Conservation (phyloP, 2,888 invertebrate genomes). For the Eristalis pertinax region DNA sequence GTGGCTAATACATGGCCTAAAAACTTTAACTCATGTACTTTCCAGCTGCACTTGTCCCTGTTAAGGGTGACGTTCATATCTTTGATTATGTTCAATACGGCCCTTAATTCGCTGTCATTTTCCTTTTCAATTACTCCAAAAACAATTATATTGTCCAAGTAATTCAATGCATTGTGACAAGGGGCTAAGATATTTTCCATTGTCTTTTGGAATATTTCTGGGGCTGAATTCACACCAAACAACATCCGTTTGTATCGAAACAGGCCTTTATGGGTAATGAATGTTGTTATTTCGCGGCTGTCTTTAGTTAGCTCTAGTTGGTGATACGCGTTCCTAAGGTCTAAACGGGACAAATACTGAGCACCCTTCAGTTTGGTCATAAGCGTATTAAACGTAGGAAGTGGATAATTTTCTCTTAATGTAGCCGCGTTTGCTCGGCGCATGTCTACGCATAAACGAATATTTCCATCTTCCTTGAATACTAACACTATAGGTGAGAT, state of each 20-base stretch:
- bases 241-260: constrained; percentile 76
- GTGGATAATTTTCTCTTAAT: constrained; percentile 55
- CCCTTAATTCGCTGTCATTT: constrained; percentile 73
- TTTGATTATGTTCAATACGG: constrained; percentile 60
- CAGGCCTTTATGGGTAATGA: constrained; percentile 41
- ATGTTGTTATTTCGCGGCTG: constrained; percentile 18
- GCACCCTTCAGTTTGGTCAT: constrained; percentile 47
- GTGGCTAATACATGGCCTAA: constrained; percentile 48
- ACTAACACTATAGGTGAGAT: constrained; percentile 77
- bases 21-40: constrained; percentile 43
- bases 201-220: constrained; percentile 71
- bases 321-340: constrained; percentile 74
- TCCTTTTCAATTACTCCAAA: constrained; percentile 73
- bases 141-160: constrained; percentile 68
- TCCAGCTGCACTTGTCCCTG: constrained; percentile 70
- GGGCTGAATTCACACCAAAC: constrained; percentile 76
- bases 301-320: constrained; percentile 66
- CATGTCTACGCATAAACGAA: constrained; percentile 78
- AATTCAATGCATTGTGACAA: constrained; percentile 74
- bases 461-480: constrained; percentile 75
- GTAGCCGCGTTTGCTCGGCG: constrained; percentile 76
- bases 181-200: constrained; percentile 74
- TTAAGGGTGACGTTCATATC: constrained; percentile 73
- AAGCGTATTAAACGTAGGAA: constrained; percentile 74
- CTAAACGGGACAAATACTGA: constrained; percentile 75